These are phyloP conservation scores for Cranoglanis bouderius DNA, from an alignment of 2,113 vertebrate genomes.

Conservation along the genomic window DNA sequence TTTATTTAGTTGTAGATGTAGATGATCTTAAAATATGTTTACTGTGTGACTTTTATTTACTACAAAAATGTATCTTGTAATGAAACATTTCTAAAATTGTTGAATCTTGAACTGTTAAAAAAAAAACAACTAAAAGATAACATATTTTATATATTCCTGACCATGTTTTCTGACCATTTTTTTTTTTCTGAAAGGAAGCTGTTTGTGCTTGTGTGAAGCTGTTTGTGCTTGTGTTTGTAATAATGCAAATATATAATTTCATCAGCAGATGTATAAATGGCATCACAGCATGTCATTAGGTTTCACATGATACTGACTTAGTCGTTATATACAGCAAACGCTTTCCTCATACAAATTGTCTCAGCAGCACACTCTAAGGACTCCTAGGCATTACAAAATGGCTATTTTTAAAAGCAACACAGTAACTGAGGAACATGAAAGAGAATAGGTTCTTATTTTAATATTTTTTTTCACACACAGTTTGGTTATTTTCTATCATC, in stretches of 20 bases:
- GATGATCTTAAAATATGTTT: neutral
- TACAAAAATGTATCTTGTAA: neutral
- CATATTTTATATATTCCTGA: neutral
- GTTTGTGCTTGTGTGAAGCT: neutral
- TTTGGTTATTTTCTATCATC: constrained; percentile 11
- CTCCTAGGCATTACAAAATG: neutral
- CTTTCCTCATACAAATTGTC: neutral
- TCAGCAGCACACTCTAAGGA: neutral
- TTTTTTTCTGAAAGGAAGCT: neutral
- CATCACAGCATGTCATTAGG: too few relatives aligned
- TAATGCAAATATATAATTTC: neutral
- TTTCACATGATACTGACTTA: neutral
- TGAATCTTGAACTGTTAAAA: neutral
- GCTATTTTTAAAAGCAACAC: neutral
- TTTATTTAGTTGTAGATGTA: neutral
- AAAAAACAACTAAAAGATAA: neutral
- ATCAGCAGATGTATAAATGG: too few relatives aligned
- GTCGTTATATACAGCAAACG: neutral
- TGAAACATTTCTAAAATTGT: neutral
- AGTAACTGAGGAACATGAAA: neutral
- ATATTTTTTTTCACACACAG: neutral
- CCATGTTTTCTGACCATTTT: neutral
- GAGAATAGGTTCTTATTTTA: neutral
- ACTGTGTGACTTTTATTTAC: neutral
- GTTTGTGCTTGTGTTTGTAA: neutral